A percentile compares a stretch with the other conserved stretches of the same genome.
phyloP scores from a whole-genome alignment of 2,113 vertebrate genomes.

The Lagopus muta region DNA sequence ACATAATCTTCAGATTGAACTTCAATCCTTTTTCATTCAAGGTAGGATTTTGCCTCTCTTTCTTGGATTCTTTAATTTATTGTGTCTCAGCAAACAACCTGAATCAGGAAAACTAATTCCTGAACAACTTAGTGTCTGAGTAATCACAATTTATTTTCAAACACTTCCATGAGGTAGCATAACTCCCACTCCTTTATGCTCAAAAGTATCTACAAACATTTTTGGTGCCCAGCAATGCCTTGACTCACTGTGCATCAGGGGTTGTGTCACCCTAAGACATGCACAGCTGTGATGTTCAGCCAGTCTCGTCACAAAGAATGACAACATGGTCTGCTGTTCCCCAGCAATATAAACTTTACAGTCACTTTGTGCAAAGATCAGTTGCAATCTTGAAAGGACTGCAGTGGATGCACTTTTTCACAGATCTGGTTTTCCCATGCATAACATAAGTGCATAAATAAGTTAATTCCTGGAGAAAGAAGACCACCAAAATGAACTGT shows the following conservation, averaged over 20 bases:
- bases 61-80: not conserved
- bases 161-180: not conserved
- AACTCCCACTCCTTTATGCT: not conserved
- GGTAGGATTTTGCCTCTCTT: not conserved
- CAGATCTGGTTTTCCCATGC: not conserved
- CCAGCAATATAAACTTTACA: not conserved
- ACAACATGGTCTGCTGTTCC: not conserved
- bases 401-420: not conserved
- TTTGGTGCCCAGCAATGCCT: not conserved
- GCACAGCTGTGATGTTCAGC: not conserved
- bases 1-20: not conserved
- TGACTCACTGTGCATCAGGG: not conserved
- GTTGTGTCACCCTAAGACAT: not conserved
- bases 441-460: not conserved
- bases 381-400: not conserved
- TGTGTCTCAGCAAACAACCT: not conserved
- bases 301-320: not conserved
- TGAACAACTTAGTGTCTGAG: not conserved
- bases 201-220: not conserved
- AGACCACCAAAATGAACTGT: not conserved
- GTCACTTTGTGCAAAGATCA: not conserved
- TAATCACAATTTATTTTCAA: not conserved
- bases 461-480: not conserved
- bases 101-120: not conserved
- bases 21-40: not conserved